These are phyloP conservation scores for Eremophila alpestris DNA, from an alignment of 2,797 vertebrate genomes.

Conservation along the genomic window DNA sequence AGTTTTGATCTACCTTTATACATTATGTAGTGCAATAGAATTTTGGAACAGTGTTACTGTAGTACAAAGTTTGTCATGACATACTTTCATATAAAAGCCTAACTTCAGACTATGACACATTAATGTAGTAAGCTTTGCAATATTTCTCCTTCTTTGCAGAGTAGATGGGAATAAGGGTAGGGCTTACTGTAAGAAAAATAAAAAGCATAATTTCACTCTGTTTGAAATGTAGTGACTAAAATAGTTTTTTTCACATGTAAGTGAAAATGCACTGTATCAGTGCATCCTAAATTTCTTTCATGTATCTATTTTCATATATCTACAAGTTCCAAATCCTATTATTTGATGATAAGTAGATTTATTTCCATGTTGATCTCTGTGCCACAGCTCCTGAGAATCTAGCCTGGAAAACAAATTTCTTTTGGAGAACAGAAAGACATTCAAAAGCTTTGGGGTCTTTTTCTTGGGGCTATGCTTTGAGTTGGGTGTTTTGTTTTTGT, in stretches of 20 bases:
- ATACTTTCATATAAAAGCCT: background rate
- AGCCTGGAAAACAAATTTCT: background rate
- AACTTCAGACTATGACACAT: background rate
- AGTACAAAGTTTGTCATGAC: background rate
- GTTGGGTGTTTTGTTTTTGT: background rate
- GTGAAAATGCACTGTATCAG: background rate
- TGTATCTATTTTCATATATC: background rate
- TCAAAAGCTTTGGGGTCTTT: accelerated
- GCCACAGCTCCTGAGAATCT: background rate
- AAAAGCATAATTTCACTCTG: background rate
- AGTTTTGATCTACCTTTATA: background rate
- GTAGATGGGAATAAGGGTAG: background rate
- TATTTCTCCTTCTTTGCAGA: background rate
- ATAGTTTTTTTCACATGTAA: background rate
- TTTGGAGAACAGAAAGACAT: background rate
- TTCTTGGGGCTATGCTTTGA: background rate
- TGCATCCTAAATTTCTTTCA: background rate
- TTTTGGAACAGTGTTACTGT: background rate
- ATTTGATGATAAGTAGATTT: background rate
- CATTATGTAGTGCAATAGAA: background rate
- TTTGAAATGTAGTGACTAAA: background rate
- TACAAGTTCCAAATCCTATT: background rate
- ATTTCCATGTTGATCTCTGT: background rate
- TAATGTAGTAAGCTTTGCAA: background rate
- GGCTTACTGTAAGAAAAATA: background rate